Percentiles rank a stretch among this genome's conserved stretches.
Conservation (phyloP, 2,888 invertebrate genomes). For the Lasioglossum villosulum region DNA sequence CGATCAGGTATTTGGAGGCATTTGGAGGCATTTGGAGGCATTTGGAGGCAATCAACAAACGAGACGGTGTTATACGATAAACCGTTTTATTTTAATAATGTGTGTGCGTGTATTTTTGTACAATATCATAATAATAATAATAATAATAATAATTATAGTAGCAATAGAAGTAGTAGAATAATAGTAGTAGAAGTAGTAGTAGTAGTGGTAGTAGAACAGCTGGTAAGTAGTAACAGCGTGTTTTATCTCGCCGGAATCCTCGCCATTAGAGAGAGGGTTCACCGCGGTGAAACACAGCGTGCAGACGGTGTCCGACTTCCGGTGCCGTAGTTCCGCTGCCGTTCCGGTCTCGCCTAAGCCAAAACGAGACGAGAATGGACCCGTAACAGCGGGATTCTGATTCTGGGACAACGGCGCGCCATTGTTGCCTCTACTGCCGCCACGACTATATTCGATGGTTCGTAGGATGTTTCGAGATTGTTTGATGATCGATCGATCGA, state of each 20-base stretch:
- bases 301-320: conserved; percentile 17
- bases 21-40: neutral
- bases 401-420: conserved; percentile 49
- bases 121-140: conserved; percentile 73
- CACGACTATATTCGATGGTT: conserved; percentile 63
- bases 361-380: conserved; percentile 32
- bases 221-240: conserved; percentile 50
- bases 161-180: conserved; percentile 68
- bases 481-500: conserved; percentile 57
- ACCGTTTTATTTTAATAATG: conserved; percentile 81
- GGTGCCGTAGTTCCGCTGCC: conserved; percentile 16
- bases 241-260: conserved; percentile 42
- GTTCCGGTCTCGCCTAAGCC: conserved; percentile 17
- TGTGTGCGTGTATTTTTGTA: conserved; percentile 76
- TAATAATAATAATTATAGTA: conserved; percentile 71
- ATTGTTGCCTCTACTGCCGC: conserved; percentile 58
- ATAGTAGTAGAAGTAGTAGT: conserved; percentile 60
- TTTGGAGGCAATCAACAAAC: neutral
- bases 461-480: conserved; percentile 61
- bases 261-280: conserved; percentile 35
- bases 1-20: neutral
- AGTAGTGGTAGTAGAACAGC: conserved; percentile 65
- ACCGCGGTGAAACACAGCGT: conserved; percentile 27
- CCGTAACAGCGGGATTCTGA: conserved; percentile 52
- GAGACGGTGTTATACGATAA: conserved; percentile 69